These are phyloP conservation scores for Thaumatotibia leucotreta DNA, from an alignment of 1,140 invertebrate genomes.

Conservation along the genomic window DNA sequence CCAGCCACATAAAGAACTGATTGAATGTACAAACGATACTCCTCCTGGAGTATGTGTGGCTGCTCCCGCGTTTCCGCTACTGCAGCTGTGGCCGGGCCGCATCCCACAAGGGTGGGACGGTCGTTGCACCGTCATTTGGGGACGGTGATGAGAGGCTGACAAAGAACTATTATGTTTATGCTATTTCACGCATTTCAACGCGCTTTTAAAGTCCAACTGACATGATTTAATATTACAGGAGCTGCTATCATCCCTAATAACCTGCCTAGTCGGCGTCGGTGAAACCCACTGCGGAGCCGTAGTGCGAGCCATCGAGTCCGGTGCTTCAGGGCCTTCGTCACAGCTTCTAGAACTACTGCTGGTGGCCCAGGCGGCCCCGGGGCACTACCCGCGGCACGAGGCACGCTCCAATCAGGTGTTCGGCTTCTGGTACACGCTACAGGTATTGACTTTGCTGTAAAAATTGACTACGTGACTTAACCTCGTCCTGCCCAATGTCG, in stretches of 20 bases:
- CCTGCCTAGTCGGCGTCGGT: constrained; percentile 57
- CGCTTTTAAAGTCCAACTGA: neutral
- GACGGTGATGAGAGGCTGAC: too few species aligned
- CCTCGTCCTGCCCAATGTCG: constrained; percentile 61
- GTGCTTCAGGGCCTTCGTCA: constrained; percentile 28
- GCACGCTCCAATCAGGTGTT: constrained; percentile 89
- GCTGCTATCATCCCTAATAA: constrained; percentile 60
- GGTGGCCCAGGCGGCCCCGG: constrained; percentile 86
- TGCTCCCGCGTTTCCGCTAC: too few species aligned
- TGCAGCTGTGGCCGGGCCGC: too few species aligned
- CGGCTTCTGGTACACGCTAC: constrained; percentile 94
- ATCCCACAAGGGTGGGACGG: too few species aligned
- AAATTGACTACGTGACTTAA: too few species aligned
- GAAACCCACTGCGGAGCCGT: constrained; percentile 58
- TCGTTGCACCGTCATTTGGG: too few species aligned
- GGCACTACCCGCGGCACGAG: constrained; percentile 91
- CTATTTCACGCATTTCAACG: too few species aligned
- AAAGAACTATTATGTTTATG: too few species aligned
- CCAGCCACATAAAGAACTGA: too few species aligned
- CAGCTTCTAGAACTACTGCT: constrained; percentile 80
- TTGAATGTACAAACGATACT: too few species aligned
- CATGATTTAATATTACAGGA: constrained; percentile 44
- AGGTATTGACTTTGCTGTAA: constrained; percentile 76
- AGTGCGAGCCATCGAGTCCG: constrained; percentile 57
- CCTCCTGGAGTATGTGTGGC: too few species aligned